phyloP scores from a whole-genome alignment of 2,888 invertebrate species.

The Ophonus ardosiacus region DNA sequence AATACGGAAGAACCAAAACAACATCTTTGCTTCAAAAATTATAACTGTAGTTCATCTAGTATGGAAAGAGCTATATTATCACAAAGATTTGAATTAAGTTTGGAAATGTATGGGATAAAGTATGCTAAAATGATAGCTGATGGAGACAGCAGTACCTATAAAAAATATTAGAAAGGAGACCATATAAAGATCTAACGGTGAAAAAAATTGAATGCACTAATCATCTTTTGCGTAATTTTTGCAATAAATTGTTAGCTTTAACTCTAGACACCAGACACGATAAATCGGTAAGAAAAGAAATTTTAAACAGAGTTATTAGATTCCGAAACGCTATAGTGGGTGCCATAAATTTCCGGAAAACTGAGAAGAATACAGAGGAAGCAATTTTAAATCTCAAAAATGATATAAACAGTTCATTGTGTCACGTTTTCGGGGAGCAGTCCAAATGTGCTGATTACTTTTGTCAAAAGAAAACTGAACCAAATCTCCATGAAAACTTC shows the following conservation, averaged over 20 bases:
- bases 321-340: not conserved
- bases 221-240: not conserved
- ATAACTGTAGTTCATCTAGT: no score
- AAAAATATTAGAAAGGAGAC: not conserved
- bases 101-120: not conserved
- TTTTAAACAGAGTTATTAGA: not conserved
- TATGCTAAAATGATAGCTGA: slow-evolving; percentile 4
- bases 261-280: not conserved
- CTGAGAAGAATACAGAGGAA: not conserved
- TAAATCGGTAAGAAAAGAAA: not conserved
- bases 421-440: slow-evolving; percentile 65
- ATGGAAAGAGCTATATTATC: no score
- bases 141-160: not conserved
- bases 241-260: not conserved
- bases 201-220: not conserved
- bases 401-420: slow-evolving; percentile 60
- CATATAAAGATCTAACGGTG: not conserved
- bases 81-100: not conserved
- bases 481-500: not conserved
- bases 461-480: slow-evolving; percentile 46
- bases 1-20: not conserved
- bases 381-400: not conserved
- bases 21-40: slow-evolving; percentile 1
- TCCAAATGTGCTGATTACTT: slow-evolving; percentile 59
- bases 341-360: not conserved